Percentiles rank a stretch among this genome's conserved stretches.
phyloP scores from a whole-genome alignment of 2,888 invertebrate species.

The Craniophora ligustri region DNA sequence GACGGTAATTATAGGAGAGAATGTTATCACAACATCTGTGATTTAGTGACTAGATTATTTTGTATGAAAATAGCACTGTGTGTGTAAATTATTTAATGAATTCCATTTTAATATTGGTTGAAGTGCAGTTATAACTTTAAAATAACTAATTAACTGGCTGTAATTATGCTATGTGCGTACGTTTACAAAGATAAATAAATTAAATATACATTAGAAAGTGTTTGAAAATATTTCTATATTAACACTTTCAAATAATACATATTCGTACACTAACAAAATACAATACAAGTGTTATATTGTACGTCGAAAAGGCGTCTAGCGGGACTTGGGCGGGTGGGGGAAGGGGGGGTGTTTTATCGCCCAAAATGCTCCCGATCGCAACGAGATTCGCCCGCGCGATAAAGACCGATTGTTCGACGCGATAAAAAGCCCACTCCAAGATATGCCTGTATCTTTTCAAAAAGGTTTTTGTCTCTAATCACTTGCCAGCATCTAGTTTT shows the following conservation, averaged over 20 bases:
- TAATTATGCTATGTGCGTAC: conserved; percentile 22
- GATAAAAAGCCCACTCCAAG: conserved; percentile 66
- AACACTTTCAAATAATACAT: not conserved
- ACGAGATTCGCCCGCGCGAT: conserved; percentile 68
- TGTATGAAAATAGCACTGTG: conserved; percentile 53
- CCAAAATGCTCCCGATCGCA: conserved; percentile 75
- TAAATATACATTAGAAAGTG: conserved; percentile 30
- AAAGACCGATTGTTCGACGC: conserved; percentile 66
- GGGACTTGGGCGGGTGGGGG: conserved; percentile 31
- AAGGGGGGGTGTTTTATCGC: conserved; percentile 72
- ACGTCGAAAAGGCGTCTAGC: conserved; percentile 57
- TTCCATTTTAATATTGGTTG: conserved; percentile 31
- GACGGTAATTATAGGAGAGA: conserved; percentile 59
- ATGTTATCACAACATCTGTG: conserved; percentile 57
- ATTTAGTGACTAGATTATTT: conserved; percentile 55
- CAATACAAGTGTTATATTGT: conserved; percentile 50
- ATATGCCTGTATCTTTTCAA: conserved; percentile 77
- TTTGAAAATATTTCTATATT: conserved; percentile 1
- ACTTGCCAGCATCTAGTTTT: conserved; percentile 70
- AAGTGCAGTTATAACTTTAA: conserved; percentile 29
- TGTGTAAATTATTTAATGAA: conserved; percentile 46
- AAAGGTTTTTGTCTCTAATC: conserved; percentile 77
- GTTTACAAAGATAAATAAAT: conserved; percentile 17
- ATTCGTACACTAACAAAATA: conserved; percentile 16
- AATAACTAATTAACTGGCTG: conserved; percentile 24